Base-by-base conservation (phyloP, 2,113 vertebrate species). In the Spheniscus mendiculus region DNA sequence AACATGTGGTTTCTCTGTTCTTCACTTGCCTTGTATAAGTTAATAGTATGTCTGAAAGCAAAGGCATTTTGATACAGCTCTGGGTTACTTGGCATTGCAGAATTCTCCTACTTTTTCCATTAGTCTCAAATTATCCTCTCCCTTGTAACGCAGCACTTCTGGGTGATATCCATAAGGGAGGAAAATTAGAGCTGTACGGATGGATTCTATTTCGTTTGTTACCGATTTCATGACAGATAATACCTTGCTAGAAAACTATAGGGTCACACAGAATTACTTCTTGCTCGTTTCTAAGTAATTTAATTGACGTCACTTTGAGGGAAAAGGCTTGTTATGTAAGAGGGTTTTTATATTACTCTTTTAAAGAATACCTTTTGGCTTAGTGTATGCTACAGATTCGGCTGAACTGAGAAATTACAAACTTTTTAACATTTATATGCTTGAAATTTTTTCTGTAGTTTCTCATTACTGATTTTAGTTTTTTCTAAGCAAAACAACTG, bases 141-240 rank as follows among this genome's bases (percentile, higher is more conserved):
- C 94, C 95, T 97, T 98, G 96, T 98, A 98, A 97, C 56, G 19
- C 69, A 97, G 96, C 88, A 90, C 96, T 90, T 66, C 77, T 93
- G 98, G 90, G 94, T 93, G 94, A 90, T 95, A 90, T 69, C 94
- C 97, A 97, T 93, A 83, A 93, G 93, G 88, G 95, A 98, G 90
- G 67, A 97, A 97, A 96, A 96, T 94, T 92, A 96, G 95, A 98
- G 97, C 97, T 85, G 95, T 98, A 96, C 92, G 93, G 82, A 96
- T 87, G 83, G 95, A 97, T 98, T 98, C 97, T 96, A 73, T 97
- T 98, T 98, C 97, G 92, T 98, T 98, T 96, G 95, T 98, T 98
- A 98, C 95, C 78, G 96, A 93, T 97, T 98, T 98, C 97, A 95
- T 52, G 95, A 97, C 94, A 98, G 95, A 97, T 98, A 98, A 98